Conservation (phyloP, 1,140 invertebrate genomes). For the Conus betulinus region DNA sequence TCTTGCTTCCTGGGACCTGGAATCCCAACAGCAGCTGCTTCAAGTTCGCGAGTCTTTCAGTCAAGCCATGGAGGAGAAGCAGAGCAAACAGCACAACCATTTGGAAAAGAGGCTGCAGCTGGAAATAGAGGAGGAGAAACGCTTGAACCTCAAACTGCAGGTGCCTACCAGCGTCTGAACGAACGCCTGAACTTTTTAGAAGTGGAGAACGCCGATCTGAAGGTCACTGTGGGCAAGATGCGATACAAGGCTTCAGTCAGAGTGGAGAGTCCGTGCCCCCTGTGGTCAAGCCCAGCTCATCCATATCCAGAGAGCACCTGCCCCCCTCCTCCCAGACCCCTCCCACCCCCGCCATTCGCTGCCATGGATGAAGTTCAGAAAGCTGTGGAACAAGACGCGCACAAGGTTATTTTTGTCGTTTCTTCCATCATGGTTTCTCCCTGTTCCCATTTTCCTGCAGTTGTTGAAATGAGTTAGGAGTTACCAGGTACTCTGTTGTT, state of each 20-base stretch:
- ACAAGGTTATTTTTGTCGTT: background rate
- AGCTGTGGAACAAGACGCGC: background rate
- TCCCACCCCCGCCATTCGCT: constrained; percentile 1
- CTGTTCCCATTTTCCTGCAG: background rate
- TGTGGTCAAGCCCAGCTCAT: background rate
- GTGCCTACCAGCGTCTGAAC: background rate
- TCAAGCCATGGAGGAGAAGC: background rate
- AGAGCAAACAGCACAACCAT: background rate
- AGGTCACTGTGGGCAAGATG: background rate
- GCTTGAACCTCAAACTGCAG: background rate
- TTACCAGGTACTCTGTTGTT: background rate
- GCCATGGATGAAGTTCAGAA: background rate
- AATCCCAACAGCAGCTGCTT: constrained; percentile 4
- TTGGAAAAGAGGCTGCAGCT: background rate
- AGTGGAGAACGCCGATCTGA: constrained; percentile 16
- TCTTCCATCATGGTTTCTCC: background rate
- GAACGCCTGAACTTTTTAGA: constrained; percentile 6
- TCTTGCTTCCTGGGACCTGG: background rate
- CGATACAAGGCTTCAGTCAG: background rate
- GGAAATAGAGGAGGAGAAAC: background rate
- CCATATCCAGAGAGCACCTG: background rate
- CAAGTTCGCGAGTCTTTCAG: background rate
- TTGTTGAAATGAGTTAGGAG: background rate
- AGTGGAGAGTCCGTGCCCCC: background rate
- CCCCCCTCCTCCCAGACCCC: constrained; percentile 3